Base-by-base conservation (phyloP, 2,113 vertebrate species). In the Haemorhous mexicanus region DNA sequence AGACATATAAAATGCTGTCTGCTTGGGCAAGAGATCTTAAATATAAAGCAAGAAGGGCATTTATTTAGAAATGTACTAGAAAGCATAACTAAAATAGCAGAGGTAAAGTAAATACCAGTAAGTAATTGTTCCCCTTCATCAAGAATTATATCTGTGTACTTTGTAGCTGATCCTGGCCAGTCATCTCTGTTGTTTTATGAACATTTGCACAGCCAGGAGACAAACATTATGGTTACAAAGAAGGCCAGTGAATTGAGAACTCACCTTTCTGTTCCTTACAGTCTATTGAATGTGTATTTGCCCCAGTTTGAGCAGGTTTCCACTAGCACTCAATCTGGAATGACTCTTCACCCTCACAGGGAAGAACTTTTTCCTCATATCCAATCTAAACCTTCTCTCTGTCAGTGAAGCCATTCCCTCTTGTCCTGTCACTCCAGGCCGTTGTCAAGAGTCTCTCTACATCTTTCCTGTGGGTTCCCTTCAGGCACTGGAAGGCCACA, bases 361-460 rank as follows among this genome's bases (percentile, higher is more conserved):
- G 59, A 50, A 66, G 0, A 50, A 58, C 50, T 21, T 66, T 1
- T 28, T 23, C 44, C 27, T 13, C 1, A 58, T 16, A 37, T 2
- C 27, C 35, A 11, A 20, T 0, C 68, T 28, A 44, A 20, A 0
- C 18, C 35, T 37, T 0, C 27, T 16, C 43, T 50, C 30, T 66
- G 23, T 44, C 68, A 50, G 12, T 16, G 33, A 50, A 28, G 18
- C 59, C 59, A 50, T 58, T 56, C 0, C n/a, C 15, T 23, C 69
- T 15, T 28, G 18, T 47, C 23, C 50, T 56, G 69, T n/a, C 41
- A 64, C n/a, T 39, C n/a, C 69, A 84, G 41, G 14, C 41, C 49
- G 23, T 46, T 39, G 41, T 3, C n/a, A 23, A 74, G 58, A 55
- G 28, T 47, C 69, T 84, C 49, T 84, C 41, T 56, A 15, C 59